phyloP scores from a whole-genome alignment of 2,113 vertebrate genomes.

The Lonchura striata region DNA sequence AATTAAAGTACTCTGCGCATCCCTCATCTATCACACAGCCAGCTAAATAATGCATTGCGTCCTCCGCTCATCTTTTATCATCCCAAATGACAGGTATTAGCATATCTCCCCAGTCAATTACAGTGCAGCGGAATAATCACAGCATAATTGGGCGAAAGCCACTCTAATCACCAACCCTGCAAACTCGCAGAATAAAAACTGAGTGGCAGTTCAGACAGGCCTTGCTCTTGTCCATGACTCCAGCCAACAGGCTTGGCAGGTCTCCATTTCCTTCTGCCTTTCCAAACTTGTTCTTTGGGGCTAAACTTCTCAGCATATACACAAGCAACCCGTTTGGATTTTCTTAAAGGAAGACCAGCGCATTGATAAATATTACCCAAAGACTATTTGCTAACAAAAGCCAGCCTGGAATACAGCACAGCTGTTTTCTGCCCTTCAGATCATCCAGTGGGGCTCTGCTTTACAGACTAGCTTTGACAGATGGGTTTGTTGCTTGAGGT shows the following conservation, averaged over 20 bases:
- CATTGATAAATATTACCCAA: background rate
- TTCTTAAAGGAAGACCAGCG: background rate
- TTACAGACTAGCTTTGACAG: constrained; percentile 23
- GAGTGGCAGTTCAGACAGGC: constrained; percentile 88
- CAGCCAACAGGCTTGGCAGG: constrained; percentile 72
- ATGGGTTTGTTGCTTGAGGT: constrained; percentile 36
- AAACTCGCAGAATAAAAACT: constrained; percentile 82
- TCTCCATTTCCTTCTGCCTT: constrained; percentile 67
- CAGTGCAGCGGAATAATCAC: constrained; percentile 98
- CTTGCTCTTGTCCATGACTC: constrained; percentile 83
- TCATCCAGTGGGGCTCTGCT: background rate
- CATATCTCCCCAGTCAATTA: constrained; percentile 99
- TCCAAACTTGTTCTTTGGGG: constrained; percentile 59
- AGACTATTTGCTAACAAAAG: background rate
- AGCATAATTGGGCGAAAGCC: constrained; percentile 98
- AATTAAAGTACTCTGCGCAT: constrained; percentile 97
- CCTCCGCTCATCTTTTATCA: constrained; percentile 98
- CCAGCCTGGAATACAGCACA: background rate
- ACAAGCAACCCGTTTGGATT: fast-evolving
- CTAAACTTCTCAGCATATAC: constrained; percentile 47
- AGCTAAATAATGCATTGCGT: constrained; percentile 99
- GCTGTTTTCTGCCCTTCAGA: constrained; percentile 29
- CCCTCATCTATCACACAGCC: constrained; percentile 98
- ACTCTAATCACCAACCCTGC: constrained; percentile 98
- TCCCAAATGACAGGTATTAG: constrained; percentile 99